Percentiles rank a stretch among this genome's conserved stretches.
Conservation (phyloP, 2,797 vertebrate species). For the Acomys russatus region DNA sequence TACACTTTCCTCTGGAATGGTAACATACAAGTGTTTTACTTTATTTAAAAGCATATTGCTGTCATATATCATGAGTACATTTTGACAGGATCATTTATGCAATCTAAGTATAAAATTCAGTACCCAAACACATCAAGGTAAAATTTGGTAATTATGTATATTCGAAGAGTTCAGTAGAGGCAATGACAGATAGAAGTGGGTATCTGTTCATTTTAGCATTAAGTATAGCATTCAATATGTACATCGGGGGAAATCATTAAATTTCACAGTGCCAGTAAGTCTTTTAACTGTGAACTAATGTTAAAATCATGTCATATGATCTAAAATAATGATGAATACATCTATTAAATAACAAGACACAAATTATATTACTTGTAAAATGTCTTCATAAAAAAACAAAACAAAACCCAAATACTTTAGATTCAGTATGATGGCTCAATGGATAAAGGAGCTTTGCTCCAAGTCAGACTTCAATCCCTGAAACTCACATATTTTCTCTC, state of each 20-base stretch:
- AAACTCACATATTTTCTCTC: not conserved
- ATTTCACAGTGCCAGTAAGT: not conserved
- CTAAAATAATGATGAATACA: not conserved
- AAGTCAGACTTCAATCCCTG: not conserved
- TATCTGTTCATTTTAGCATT: not conserved
- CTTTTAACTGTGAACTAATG: constrained; percentile 12
- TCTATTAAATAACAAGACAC: not conserved
- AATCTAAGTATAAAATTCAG: constrained; percentile 34
- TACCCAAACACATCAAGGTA: not conserved
- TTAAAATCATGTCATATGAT: not conserved
- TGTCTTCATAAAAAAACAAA: not conserved
- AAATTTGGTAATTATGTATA: not conserved
- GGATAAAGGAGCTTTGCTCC: not conserved
- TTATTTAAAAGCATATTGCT: not conserved
- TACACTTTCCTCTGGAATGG: not conserved
- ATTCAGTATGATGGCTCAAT: not conserved
- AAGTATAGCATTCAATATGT: not conserved
- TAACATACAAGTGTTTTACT: not conserved
- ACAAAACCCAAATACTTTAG: not conserved
- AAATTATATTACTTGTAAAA: not conserved
- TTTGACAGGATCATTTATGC: not conserved
- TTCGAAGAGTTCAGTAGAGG: not conserved
- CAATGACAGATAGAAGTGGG: not conserved
- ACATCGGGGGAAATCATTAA: not conserved
- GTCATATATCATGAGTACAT: not conserved